Evolutionary conservation across 2,797 vertebrate genomes (phyloP), one percentile per base, ranked within the genome.

Genomic region (Alosa sapidissima): DNA sequence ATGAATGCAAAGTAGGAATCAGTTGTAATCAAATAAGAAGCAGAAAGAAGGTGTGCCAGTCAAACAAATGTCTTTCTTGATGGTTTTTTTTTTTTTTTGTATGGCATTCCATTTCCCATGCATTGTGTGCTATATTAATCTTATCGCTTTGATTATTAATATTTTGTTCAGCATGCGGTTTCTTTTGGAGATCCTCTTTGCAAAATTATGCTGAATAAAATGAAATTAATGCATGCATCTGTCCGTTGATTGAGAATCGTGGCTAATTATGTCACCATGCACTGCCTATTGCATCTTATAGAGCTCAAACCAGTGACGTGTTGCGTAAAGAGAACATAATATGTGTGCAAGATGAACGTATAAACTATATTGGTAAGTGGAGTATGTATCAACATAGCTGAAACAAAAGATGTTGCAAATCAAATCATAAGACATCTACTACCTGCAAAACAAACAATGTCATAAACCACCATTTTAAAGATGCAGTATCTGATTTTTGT

Each of bases 1-100:
- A 97, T 98, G 97, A 98, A 98, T 98, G 97, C 97, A 97, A 96
- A 97, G 97, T 96, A 92, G 97, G 97, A 97, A 95, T 95, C 94
- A 92, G 94, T 96, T 95, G 96, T 96, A 89, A 96, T 96, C 96
- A 93, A 96, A 96, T 96, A 98, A 96, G 21, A 92, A 97, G 95
- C 97, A 98, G 96, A 92, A 95, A 86, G 96, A 94, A 94, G 96
- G 92, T 55, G 95, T 95, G 95, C 94, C 94, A 81, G 92, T 93
- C 94, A 91, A 78, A 88, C 93, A 92, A 88, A 93, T 85, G 81
- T 81, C 28, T 81, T 72, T 47, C 24, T 36, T 58, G n/a, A 87
- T 81, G 49, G 85, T 24, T 81, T 47, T 41, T 54, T 94, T 92
- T 94, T 95, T 94, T n/a, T 81, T 21, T 60, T 36, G 49, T 92